Conservation (phyloP, 2,113 vertebrate genomes). For the Alaudala cheleensis region DNA sequence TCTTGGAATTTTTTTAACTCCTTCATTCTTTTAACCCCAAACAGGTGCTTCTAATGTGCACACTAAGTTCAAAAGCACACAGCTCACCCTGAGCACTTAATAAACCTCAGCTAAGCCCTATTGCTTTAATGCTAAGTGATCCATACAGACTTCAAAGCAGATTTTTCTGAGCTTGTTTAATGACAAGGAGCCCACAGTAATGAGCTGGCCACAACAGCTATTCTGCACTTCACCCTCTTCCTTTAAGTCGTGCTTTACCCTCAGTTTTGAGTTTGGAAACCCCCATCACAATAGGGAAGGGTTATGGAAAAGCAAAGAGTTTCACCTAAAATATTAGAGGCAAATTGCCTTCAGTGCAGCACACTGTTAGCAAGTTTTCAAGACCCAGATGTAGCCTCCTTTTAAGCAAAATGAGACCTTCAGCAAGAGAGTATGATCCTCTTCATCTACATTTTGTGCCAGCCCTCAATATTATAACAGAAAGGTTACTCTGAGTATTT, state of each 20-base stretch:
- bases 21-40: neutral
- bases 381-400: neutral
- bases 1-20: neutral
- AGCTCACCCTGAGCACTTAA: neutral
- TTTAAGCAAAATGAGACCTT: neutral
- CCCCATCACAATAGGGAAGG: neutral
- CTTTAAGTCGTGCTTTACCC: neutral
- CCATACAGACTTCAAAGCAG: neutral
- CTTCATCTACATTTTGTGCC: neutral
- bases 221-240: neutral
- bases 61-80: fast-evolving
- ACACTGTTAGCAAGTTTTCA: neutral
- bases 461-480: neutral
- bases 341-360: neutral
- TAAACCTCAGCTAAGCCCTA: neutral
- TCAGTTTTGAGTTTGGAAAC: neutral
- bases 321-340: neutral
- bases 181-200: neutral
- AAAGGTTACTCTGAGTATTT: neutral
- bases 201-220: neutral
- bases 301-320: neutral
- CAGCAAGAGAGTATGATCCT: neutral
- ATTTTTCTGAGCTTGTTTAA: neutral
- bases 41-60: neutral
- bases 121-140: neutral